Evolutionary conservation across 2,888 invertebrate genomes (phyloP).

Genomic region (Graphium colonna): DNA sequence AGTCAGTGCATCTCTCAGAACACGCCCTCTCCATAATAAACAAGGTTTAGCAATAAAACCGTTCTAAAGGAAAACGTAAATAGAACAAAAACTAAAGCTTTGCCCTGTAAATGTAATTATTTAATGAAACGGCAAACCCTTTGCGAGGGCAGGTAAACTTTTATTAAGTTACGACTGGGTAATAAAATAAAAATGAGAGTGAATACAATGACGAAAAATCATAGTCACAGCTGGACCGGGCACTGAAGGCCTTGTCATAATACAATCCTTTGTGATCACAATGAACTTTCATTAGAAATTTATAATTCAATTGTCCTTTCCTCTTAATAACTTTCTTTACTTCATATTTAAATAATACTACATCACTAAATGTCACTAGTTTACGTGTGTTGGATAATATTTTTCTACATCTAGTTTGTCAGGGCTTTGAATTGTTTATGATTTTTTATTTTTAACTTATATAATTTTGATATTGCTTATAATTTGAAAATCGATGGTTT

Average conservation of each 20-base stretch:
- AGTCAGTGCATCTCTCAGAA: slow-evolving; percentile 5
- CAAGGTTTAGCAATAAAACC: slow-evolving; percentile 54
- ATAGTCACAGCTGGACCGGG: neutral
- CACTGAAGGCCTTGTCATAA: neutral
- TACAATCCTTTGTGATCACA: neutral
- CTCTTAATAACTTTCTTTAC: too few species aligned
- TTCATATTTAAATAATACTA: too few species aligned
- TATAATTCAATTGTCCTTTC: too few species aligned
- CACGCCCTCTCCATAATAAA: slow-evolving; percentile 42
- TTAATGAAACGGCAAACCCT: slow-evolving; percentile 67
- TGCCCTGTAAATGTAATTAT: slow-evolving; percentile 58
- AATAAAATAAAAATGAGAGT: slow-evolving; percentile 55
- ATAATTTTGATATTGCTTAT: too few species aligned
- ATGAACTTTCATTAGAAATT: neutral
- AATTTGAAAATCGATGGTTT: too few species aligned
- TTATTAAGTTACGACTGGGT: slow-evolving; percentile 65
- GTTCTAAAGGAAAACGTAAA: slow-evolving; percentile 36
- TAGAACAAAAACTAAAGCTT: slow-evolving; percentile 45
- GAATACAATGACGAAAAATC: slow-evolving; percentile 1
- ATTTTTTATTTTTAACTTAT: too few species aligned
- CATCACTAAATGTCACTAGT: too few species aligned
- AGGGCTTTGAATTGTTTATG: too few species aligned
- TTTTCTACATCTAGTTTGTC: too few species aligned
- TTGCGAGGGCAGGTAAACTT: slow-evolving; percentile 56
- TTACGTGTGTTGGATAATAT: too few species aligned